Evolutionary conservation across 2,113 vertebrate genomes (phyloP).

Genomic region (Trochalopteron elliotii): DNA sequence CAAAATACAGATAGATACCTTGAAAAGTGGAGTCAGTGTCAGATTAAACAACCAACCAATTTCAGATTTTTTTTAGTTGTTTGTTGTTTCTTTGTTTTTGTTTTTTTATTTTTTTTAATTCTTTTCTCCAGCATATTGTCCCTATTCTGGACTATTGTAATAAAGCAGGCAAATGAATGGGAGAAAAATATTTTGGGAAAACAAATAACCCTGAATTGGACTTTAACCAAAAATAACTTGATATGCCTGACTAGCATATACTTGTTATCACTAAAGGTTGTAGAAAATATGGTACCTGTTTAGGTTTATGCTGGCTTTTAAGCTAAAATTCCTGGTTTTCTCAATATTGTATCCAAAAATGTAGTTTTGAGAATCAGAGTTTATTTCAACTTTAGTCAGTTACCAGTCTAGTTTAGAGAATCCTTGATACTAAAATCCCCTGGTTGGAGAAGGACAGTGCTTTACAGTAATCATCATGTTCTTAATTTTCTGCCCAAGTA

Average conservation of each 20-base stretch:
- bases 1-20: background rate
- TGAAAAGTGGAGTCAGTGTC: background rate
- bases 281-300: background rate
- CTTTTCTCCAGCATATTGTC: background rate
- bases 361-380: background rate
- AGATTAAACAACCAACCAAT: background rate
- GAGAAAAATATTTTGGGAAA: background rate
- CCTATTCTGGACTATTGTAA: background rate
- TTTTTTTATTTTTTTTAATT: background rate
- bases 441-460: background rate
- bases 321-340: background rate
- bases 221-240: background rate
- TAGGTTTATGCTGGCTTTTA: background rate
- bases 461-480: background rate
- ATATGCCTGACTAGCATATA: background rate
- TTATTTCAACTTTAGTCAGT: background rate
- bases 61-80: background rate
- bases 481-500: background rate
- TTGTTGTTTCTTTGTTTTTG: background rate
- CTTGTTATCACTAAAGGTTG: background rate
- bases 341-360: background rate
- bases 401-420: background rate
- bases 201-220: background rate
- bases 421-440: background rate
- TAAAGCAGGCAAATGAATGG: background rate